Evolutionary conservation across 1,140 invertebrate species (phyloP).

Genomic region (Lepidotrigona ventralis): DNA sequence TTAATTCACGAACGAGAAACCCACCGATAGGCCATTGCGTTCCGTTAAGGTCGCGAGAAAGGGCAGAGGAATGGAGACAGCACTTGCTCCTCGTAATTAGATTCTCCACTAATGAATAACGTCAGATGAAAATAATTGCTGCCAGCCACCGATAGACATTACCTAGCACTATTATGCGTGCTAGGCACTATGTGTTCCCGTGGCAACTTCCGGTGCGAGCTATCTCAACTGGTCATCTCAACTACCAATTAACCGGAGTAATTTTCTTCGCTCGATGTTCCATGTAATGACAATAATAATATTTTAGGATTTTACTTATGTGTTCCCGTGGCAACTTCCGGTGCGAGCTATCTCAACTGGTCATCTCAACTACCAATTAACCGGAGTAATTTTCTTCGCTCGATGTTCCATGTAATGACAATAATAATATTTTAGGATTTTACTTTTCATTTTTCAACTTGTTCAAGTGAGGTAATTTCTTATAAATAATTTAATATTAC

Average conservation of each 20-base stretch:
- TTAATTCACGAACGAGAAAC: neutral
- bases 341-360: neutral
- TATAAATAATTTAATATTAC: no score
- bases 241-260: no score
- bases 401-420: neutral
- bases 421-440: neutral
- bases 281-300: neutral
- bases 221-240: neutral
- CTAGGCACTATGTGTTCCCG: neutral
- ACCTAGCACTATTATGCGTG: neutral
- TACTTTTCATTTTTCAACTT: neutral
- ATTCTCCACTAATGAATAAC: constrained; percentile 16
- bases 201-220: neutral
- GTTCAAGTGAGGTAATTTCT: no score
- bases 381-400: no score
- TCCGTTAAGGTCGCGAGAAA: neutral
- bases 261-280: no score
- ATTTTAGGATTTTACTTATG: neutral
- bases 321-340: neutral
- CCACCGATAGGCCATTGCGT: neutral
- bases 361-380: neutral
- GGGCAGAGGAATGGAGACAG: neutral
- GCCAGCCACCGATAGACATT: neutral
- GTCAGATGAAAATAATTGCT: constrained; percentile 27
- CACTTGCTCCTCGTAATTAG: neutral